Percentiles rank a stretch among this genome's conserved stretches.
These are phyloP conservation scores for Stenoptilia bipunctidactyla DNA, from an alignment of 2,888 invertebrate species.

Conservation along the genomic window DNA sequence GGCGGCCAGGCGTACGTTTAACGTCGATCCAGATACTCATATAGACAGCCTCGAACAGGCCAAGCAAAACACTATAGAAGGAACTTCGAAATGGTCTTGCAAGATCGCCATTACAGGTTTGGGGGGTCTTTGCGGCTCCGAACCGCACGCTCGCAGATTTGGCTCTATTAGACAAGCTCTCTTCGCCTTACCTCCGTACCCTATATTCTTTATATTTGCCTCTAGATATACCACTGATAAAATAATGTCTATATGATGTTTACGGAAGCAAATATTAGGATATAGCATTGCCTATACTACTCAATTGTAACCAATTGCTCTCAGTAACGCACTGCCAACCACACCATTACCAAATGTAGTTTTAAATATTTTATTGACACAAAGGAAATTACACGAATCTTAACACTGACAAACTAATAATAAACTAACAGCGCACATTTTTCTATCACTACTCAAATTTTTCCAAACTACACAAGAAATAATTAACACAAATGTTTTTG, in stretches of 20 bases:
- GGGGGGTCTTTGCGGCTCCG: conserved; percentile 68
- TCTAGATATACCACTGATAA: too few species aligned
- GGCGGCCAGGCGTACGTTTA: conserved; percentile 91
- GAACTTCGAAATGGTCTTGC: conserved; percentile 99
- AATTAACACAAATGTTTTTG: conserved; percentile 18
- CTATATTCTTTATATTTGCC: conserved; percentile 57
- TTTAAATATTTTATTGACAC: conserved; percentile 47
- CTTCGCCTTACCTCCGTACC: conserved; percentile 57
- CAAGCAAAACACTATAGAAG: conserved; percentile 97
- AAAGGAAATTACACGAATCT: conserved; percentile 66
- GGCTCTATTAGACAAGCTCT: conserved; percentile 62
- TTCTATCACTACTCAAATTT: background rate
- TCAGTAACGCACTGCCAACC: conserved; percentile 61
- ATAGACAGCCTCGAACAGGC: conserved; percentile 98
- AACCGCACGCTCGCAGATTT: conserved; percentile 67
- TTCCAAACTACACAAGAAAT: conserved; percentile 30
- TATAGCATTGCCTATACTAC: conserved; percentile 48
- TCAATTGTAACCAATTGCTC: conserved; percentile 54
- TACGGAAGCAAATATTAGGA: conserved; percentile 45
- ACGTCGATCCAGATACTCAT: conserved; percentile 97
- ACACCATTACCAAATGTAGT: conserved; percentile 54
- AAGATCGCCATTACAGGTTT: conserved; percentile 99
- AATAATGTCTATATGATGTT: too few species aligned
- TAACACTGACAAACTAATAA: conserved; percentile 22
- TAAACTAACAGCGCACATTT: conserved; percentile 25